These are phyloP conservation scores for Zosterops lateralis DNA, from an alignment of 2,113 vertebrate species.

Conservation along the genomic window DNA sequence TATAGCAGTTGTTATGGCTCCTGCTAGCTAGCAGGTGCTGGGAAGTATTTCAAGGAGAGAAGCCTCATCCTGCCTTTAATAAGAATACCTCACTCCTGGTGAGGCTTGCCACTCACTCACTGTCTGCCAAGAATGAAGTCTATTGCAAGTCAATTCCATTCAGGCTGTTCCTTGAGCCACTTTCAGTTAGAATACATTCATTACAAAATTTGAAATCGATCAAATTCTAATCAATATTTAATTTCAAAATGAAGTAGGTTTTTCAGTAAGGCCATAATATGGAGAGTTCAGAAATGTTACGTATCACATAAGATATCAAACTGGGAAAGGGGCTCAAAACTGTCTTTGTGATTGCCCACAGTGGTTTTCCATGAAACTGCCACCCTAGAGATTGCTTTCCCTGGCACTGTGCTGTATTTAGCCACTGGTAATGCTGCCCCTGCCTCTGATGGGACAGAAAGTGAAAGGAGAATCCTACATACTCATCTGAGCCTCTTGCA, in stretches of 20 bases:
- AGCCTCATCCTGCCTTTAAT: neutral
- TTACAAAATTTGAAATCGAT: neutral
- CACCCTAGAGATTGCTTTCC: neutral
- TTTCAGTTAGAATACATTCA: neutral
- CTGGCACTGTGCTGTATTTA: neutral
- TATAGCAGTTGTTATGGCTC: neutral
- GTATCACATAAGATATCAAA: neutral
- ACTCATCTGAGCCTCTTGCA: neutral
- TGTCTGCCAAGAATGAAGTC: neutral
- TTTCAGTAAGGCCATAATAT: neutral
- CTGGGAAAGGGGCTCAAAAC: neutral
- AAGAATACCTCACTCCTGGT: neutral
- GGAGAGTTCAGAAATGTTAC: neutral
- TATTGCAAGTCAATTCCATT: neutral
- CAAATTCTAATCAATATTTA: neutral
- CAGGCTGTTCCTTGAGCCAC: neutral
- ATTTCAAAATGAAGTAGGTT: neutral
- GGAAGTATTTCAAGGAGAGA: neutral
- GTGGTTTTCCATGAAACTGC: neutral
- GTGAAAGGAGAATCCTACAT: neutral
- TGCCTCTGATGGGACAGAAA: neutral
- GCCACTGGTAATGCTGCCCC: neutral
- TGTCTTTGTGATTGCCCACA: neutral
- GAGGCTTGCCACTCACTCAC: neutral
- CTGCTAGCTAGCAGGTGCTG: neutral